Evolutionary conservation across 2,888 invertebrate genomes (phyloP).

Genomic region (Minunthozetes semirufus): DNA sequence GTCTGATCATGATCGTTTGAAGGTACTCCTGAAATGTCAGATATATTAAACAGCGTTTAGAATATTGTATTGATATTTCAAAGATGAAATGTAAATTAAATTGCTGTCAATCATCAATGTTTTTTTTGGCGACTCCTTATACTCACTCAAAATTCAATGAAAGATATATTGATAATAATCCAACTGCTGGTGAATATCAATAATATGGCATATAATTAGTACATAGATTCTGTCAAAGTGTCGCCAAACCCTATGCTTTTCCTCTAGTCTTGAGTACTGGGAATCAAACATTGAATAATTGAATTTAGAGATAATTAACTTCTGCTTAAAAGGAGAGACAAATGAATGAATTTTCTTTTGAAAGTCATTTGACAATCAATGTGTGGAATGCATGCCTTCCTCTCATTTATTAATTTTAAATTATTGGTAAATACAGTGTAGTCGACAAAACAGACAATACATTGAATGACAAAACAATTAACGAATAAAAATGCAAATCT

Average conservation of each 20-base stretch:
- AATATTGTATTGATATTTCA: too few species aligned
- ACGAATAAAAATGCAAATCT: not conserved
- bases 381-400: conserved; percentile 24
- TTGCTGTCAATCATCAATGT: too few species aligned
- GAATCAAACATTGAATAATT: conserved; percentile 13
- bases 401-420: conserved; percentile 23
- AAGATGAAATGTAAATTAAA: too few species aligned
- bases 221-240: too few species aligned
- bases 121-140: too few species aligned
- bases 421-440: not conserved
- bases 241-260: too few species aligned
- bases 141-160: too few species aligned
- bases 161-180: too few species aligned
- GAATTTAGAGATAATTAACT: conserved; percentile 19
- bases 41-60: not conserved
- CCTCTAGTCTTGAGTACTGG: too few species aligned
- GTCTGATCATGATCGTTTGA: not conserved
- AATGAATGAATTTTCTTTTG: conserved; percentile 22
- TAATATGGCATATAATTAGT: too few species aligned
- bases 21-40: not conserved
- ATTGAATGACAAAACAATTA: conserved; percentile 19
- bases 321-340: conserved; percentile 1
- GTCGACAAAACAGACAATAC: conserved; percentile 1
- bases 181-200: too few species aligned
- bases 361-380: conserved; percentile 25